Base-by-base conservation (phyloP, 2,797 vertebrate species). In the Pangasius djambal region DNA sequence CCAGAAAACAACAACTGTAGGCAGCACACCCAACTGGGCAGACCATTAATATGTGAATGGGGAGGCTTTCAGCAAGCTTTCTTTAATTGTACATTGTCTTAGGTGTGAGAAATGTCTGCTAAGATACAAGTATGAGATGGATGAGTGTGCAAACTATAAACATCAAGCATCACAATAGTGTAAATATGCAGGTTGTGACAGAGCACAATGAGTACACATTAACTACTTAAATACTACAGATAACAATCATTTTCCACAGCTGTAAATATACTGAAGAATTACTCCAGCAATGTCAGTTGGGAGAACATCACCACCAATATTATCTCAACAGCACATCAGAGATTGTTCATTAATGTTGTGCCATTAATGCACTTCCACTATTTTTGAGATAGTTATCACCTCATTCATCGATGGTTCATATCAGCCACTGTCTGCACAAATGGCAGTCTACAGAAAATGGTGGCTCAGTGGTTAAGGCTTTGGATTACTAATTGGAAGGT, bases 1-100 rank as follows among this genome's bases (percentile, higher is more conserved):
- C 15, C 69, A 78, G 34, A 52, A 79, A 52, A 87, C 81, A 89
- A 78, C 87, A 48, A 65, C 69, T 83, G 31, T n/a, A 67, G 69
- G 79, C 34, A 65, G 44, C n/a, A 69, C 81, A 59, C 86, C 61
- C 37, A 1, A 69, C 81, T n/a, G 25, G 7, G 63, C 65, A 84
- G 79, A 65, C 25, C 25, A 65, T 82, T 67, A 50, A 55, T 40
- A 72, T 86, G 52, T 83, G 5, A 83, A n/a, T 50, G 75, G 20
- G 31, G 57, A 83, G 37, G 16, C 28, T 70, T 87, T 82, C 50
- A 82, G 65, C 13, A 78, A 75, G 52, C 31, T 40, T 52, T 83
- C 69, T 48, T 77, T 74, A 15, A 44, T 28, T 70, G 48, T 70
- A 70, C 31, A 9, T 87, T 81, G 10, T 81, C 22, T 13, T 31